A percentile compares a stretch with the other conserved stretches of the same genome.
Conservation (phyloP, 2,888 invertebrate genomes). For the Drosophila subquinaria region DNA sequence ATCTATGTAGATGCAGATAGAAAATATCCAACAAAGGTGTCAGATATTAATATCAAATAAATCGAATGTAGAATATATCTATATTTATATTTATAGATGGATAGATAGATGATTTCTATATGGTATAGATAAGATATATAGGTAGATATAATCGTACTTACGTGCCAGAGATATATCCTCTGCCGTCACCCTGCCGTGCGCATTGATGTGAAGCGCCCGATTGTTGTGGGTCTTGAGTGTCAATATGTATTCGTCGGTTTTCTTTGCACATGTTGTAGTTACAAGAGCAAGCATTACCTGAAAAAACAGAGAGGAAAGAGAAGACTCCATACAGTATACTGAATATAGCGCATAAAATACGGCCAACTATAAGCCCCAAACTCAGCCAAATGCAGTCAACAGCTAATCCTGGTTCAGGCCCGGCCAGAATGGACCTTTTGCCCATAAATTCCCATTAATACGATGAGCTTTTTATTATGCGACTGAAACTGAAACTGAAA, state of each 20-base stretch:
- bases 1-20: background rate
- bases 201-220: constrained; percentile 83
- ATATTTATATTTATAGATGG: no score
- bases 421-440: constrained; percentile 20
- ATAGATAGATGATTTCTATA: background rate
- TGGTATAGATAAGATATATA: background rate
- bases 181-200: constrained; percentile 83
- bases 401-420: constrained; percentile 43
- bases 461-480: constrained; percentile 62
- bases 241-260: constrained; percentile 83
- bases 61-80: no score
- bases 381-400: constrained; percentile 16
- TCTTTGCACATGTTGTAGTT: constrained; percentile 83
- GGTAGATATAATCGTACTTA: constrained; percentile 72
- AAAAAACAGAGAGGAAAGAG: background rate
- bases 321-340: constrained; percentile 8
- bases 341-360: constrained; percentile 1
- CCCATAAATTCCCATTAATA: constrained; percentile 77
- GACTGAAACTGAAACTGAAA: constrained; percentile 14
- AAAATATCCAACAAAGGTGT: no score
- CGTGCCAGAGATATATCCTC: constrained; percentile 84
- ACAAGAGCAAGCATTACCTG: constrained; percentile 84
- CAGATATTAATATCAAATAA: no score
- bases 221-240: constrained; percentile 81
- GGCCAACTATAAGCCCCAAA: constrained; percentile 21